Evolutionary conservation across 2,888 invertebrate species (phyloP), one percentile per base, ranked within the genome.

Genomic region (Pristionchus arcanus): DNA sequence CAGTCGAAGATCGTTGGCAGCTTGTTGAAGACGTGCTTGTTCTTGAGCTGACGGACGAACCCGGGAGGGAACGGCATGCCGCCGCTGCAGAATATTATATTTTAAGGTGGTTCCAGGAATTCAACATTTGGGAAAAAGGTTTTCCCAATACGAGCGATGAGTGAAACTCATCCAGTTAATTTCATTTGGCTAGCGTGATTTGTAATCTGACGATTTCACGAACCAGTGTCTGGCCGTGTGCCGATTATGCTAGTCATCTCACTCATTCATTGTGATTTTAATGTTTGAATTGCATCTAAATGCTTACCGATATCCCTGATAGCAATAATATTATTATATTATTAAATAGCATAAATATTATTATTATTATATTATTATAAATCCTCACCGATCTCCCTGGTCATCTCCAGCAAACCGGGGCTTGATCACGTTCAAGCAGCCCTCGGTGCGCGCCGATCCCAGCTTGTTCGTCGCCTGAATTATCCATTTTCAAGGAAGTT

Each of bases 1-100:
- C 95, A 95, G 91, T 95, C 95, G 92, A 95, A 95, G 90, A 95
- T 94, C 42, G 94, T 94, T 28, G 95, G 95, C 93, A 95, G 92
- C 77, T 94, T 93, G 49, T 94, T 93, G 93, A 95, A 95, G 86
- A 94, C 93, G 91, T 95, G 95, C 90, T 95, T 95, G 93, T 95
- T 95, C 92, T 94, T 94, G 31, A 95, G 92, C 90, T 95, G 95
- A 19, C 95, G 92, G 63, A 95, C 93, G 91, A 95, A 95, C 37
- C 95, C 95, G n/a, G 95, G 95, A 77, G 95, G 95, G 93, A 92
- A 94, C 31, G 94, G 94, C 92, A 93, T 92, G 37, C 94, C 94
- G 28, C 92, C 92, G 53, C 92, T 91, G 42, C 9, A 49, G 91
- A 83, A 86, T 86, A 77, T 71, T 34, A 37, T 68, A 25, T 4